Percentiles rank a stretch among this genome's conserved stretches.
phyloP scores from a whole-genome alignment of 2,888 invertebrate species.

The Apodemia mormo region DNA sequence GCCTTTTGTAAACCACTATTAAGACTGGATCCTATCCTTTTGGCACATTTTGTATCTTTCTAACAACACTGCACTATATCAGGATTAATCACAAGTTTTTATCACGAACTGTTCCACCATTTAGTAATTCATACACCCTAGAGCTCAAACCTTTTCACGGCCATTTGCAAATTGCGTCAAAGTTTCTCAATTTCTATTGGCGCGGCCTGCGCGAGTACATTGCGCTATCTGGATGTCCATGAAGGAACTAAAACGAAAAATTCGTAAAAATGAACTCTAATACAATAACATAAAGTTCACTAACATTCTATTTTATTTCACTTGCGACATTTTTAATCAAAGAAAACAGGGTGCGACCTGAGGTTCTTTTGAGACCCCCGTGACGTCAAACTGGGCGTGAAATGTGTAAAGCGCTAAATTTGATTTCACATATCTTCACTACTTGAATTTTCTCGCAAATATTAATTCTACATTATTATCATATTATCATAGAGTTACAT shows the following conservation, averaged over 20 bases:
- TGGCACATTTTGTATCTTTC: constrained; percentile 77
- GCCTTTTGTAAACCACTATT: constrained; percentile 75
- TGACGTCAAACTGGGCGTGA: constrained; percentile 83
- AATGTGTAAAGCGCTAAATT: constrained; percentile 56
- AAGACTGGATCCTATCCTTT: constrained; percentile 79
- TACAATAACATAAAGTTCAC: background rate
- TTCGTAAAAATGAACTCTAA: constrained; percentile 44
- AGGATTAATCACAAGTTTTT: constrained; percentile 68
- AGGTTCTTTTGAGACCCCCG: constrained; percentile 71
- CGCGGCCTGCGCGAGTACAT: constrained; percentile 64
- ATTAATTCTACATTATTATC: background rate
- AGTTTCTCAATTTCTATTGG: constrained; percentile 75
- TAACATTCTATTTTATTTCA: constrained; percentile 30
- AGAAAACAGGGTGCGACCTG: constrained; percentile 73
- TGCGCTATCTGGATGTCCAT: constrained; percentile 54
- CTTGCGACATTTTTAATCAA: constrained; percentile 49
- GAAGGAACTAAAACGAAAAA: constrained; percentile 45
- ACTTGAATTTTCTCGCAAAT: background rate
- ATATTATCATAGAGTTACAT: background rate
- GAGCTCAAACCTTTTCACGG: constrained; percentile 79
- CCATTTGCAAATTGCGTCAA: constrained; percentile 83
- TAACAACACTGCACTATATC: constrained; percentile 73
- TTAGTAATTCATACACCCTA: constrained; percentile 75
- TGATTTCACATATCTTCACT: constrained; percentile 36
- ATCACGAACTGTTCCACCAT: constrained; percentile 73